These are phyloP conservation scores for Nycteola revayana DNA, from an alignment of 2,888 invertebrate species.

Conservation along the genomic window DNA sequence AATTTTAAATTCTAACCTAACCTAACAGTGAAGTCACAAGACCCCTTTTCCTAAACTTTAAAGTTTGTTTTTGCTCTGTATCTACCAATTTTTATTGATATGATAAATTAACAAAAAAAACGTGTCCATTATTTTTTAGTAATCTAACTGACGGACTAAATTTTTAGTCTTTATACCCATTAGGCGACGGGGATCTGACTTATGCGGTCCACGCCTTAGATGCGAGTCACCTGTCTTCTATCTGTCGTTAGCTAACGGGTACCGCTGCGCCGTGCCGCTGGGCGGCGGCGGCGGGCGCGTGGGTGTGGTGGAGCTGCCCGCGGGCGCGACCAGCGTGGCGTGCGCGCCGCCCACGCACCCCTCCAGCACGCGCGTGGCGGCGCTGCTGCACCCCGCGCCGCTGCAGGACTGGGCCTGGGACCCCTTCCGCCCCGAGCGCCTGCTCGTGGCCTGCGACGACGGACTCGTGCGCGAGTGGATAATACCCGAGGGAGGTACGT, in stretches of 20 bases:
- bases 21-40: too few relatives aligned
- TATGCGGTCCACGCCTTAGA: too few relatives aligned
- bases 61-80: too few relatives aligned
- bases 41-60: too few relatives aligned
- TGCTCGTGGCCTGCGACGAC: conserved; percentile 95
- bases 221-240: too few relatives aligned
- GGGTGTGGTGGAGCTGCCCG: conserved; percentile 87
- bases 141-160: too few relatives aligned
- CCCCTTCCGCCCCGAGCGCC: conserved; percentile 90
- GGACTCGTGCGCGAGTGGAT: conserved; percentile 91
- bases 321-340: conserved; percentile 45
- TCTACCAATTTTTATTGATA: too few relatives aligned
- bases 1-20: too few relatives aligned
- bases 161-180: too few relatives aligned
- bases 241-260: conserved; percentile 86
- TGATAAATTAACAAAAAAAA: too few relatives aligned
- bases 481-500: conserved; percentile 85
- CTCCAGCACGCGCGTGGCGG: conserved; percentile 91
- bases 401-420: conserved; percentile 98
- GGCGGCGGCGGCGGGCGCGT: conserved; percentile 95
- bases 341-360: conserved; percentile 84
- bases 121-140: too few relatives aligned
- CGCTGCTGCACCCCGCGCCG: conserved; percentile 94
- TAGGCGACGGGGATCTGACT: too few relatives aligned
- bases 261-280: conserved; percentile 94